phyloP scores from a whole-genome alignment of 2,113 vertebrate species.

The Sialia sialis region DNA sequence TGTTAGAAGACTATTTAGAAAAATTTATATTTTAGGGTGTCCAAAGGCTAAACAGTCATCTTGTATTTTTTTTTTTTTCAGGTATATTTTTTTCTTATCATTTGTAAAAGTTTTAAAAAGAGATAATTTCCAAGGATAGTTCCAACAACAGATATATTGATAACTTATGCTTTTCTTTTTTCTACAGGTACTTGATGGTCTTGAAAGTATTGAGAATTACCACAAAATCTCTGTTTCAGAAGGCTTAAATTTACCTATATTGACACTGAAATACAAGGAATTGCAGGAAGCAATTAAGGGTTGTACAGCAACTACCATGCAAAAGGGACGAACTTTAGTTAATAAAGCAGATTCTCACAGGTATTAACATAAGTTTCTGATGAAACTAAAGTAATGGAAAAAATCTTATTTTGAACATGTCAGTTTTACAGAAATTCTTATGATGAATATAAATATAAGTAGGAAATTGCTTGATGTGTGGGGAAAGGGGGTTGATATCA shows the following conservation, averaged over 20 bases:
- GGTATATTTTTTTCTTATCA: fast-evolving
- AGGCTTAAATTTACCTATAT: constrained; percentile 59
- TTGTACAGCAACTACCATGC: constrained; percentile 69
- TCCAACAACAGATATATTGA: not conserved
- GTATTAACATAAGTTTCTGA: constrained; percentile 36
- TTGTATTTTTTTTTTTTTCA: not conserved
- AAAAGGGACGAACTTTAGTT: constrained; percentile 76
- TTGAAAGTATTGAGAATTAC: constrained; percentile 76
- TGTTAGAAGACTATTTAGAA: not conserved
- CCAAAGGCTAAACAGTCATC: not conserved
- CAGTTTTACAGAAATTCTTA: not conserved
- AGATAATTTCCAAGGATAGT: not conserved
- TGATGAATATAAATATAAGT: not conserved
- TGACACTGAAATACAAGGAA: constrained; percentile 71
- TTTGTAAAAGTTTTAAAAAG: not conserved
- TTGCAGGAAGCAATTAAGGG: constrained; percentile 70
- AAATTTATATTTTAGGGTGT: not conserved
- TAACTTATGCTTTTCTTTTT: not conserved
- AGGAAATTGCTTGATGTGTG: not conserved
- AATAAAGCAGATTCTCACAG: constrained; percentile 72
- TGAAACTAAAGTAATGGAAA: not conserved
- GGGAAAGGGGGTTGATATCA: not conserved
- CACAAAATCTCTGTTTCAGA: constrained; percentile 71
- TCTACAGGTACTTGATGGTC: constrained; percentile 76
- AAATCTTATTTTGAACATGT: not conserved